phyloP scores from a whole-genome alignment of 2,888 invertebrate genomes.

The Heterodera filipjevi region DNA sequence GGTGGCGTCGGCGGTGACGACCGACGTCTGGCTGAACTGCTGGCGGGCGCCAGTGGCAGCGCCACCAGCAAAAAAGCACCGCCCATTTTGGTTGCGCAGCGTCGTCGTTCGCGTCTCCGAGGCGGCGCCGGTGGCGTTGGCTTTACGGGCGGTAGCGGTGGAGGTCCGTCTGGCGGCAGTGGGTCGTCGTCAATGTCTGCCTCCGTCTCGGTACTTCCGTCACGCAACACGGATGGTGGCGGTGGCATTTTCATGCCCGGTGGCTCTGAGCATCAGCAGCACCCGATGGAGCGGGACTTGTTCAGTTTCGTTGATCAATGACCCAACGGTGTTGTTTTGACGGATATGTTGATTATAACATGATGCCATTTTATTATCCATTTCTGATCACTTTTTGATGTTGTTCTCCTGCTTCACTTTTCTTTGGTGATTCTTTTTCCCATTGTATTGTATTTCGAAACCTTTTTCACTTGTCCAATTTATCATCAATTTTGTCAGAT shows the following conservation, averaged over 20 bases:
- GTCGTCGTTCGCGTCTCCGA: background rate
- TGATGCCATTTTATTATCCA: too few relatives aligned
- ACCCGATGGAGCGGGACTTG: background rate
- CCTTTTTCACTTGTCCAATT: too few relatives aligned
- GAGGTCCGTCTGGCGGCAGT: background rate
- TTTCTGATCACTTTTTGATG: too few relatives aligned
- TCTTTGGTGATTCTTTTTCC: too few relatives aligned
- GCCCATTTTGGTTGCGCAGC: constrained; percentile 1
- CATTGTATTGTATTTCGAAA: too few relatives aligned
- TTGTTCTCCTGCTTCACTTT: too few relatives aligned
- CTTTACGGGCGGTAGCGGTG: background rate
- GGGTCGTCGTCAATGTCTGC: background rate
- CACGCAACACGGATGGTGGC: background rate
- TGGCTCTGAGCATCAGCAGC: background rate
- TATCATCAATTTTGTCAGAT: too few relatives aligned
- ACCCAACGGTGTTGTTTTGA: background rate
- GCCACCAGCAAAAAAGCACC: background rate
- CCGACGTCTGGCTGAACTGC: background rate
- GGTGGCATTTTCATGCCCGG: background rate
- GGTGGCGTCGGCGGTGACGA: too few relatives aligned
- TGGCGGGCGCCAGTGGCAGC: background rate
- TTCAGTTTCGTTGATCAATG: background rate
- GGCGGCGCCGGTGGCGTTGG: background rate
- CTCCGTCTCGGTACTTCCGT: background rate
- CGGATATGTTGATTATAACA: too few relatives aligned